Percentiles rank a stretch among this genome's conserved stretches.
phyloP scores from a whole-genome alignment of 2,888 invertebrate genomes.

The Habroteleia sp. region DNA sequence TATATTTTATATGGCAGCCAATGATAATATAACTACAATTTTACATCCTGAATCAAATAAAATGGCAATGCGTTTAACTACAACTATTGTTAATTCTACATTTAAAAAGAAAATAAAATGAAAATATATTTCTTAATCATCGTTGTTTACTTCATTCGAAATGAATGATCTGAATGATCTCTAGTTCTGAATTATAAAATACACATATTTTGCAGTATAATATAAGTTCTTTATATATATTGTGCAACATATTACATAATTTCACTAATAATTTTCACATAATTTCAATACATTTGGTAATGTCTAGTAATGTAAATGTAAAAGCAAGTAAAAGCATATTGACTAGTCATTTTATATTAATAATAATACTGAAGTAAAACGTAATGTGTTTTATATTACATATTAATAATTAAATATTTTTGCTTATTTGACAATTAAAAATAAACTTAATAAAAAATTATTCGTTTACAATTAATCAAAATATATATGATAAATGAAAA shows the following conservation, averaged over 20 bases:
- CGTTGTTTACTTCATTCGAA: too few relatives aligned
- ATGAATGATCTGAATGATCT: too few relatives aligned
- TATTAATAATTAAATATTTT: too few relatives aligned
- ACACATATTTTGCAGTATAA: slow-evolving; percentile 35
- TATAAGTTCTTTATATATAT: slow-evolving; percentile 40
- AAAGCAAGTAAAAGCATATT: slow-evolving; percentile 43
- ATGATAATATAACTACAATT: slow-evolving; percentile 82
- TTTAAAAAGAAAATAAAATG: slow-evolving; percentile 17
- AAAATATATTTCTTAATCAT: too few relatives aligned
- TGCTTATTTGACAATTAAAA: too few relatives aligned
- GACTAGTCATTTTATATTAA: slow-evolving; percentile 41
- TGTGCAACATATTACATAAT: slow-evolving; percentile 40
- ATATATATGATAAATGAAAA: background rate
- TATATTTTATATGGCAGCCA: slow-evolving; percentile 82
- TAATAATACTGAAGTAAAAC: slow-evolving; percentile 45
- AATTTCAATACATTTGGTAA: slow-evolving; percentile 31
- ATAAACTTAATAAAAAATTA: too few relatives aligned
- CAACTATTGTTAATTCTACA: slow-evolving; percentile 48
- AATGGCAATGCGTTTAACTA: slow-evolving; percentile 71
- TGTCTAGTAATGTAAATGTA: slow-evolving; percentile 17
- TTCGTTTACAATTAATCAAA: slow-evolving; percentile 35
- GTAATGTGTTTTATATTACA: too few relatives aligned
- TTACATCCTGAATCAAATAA: slow-evolving; percentile 75
- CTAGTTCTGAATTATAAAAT: too few relatives aligned
- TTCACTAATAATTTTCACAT: too few relatives aligned